Evolutionary conservation across 2,113 vertebrate genomes (phyloP).

Genomic region (Sinosuthora webbiana): DNA sequence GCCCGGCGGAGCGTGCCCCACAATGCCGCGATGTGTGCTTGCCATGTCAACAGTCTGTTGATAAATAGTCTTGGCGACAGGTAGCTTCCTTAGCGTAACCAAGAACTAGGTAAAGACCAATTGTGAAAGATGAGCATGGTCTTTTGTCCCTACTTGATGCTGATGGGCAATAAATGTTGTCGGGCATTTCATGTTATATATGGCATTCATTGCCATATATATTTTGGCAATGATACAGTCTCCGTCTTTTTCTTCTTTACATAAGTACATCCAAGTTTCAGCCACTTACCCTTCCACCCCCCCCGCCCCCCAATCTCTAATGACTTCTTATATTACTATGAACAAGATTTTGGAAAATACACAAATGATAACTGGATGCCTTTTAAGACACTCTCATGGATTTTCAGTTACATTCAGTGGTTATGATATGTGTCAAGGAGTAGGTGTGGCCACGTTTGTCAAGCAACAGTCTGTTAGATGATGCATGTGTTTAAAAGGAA

Average conservation of each 20-base stretch:
- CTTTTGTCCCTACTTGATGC: background rate
- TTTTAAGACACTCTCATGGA: background rate
- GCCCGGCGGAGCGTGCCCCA: rapidly evolving
- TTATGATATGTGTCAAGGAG: background rate
- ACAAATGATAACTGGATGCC: background rate
- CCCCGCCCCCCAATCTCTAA: rapidly evolving
- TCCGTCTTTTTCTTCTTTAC: background rate
- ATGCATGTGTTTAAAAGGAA: too few relatives aligned
- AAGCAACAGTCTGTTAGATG: background rate
- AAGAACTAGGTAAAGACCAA: background rate
- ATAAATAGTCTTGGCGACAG: background rate
- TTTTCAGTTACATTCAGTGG: background rate
- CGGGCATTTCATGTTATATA: background rate
- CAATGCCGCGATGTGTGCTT: rapidly evolving
- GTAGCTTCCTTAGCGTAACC: background rate
- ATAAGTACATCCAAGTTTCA: background rate
- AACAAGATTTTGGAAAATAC: background rate
- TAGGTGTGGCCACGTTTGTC: background rate
- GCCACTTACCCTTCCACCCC: background rate
- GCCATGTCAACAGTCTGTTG: background rate
- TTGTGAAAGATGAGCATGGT: background rate
- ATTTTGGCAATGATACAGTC: background rate
- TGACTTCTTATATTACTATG: background rate
- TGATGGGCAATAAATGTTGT: too few relatives aligned
- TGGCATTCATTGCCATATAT: too few relatives aligned